Base-by-base conservation (phyloP, 2,888 invertebrate genomes). In the Flexamia atlantica region DNA sequence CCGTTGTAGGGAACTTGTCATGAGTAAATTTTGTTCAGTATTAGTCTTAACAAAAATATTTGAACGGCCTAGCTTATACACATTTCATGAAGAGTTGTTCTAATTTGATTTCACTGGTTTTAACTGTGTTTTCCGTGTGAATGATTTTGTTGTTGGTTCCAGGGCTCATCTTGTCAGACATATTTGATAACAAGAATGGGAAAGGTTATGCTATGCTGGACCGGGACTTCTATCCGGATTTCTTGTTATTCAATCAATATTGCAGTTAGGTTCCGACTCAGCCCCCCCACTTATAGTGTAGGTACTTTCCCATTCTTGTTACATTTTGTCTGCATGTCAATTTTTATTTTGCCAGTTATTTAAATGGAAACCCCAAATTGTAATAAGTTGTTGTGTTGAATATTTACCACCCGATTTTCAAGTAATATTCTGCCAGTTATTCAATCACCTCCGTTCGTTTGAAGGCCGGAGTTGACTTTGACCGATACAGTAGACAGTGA, bases 101-200 rank as follows among this genome's bases (percentile, higher is more conserved):
- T 12, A 36, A 36, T 36, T 12, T 46, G 12, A 17, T 46, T 76
- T 40, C 1, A 46, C 10, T 46, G 28, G 76, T n/a, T 12, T 40
- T 12, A 25, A 40, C 76, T 76, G 40, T 76, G 36, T 40, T 40
- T 17, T 46, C 40, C 42, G 28, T 79, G 30, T 81, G 40, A 64
- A 60, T 81, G 60, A 81, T 64, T 40, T 46, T 82, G 50, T 72
- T 82, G 82, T 82, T 82, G 82, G 32, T 82, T 82, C 50, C 82
- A 82, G 82, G 82, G 53, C 72, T 82, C 82, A 82, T 82, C 82
- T 82, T 82, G 46, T 72, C 82, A 82, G 82, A 82, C 82, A 82
- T 82, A 82, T 82, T 82, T 82, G 82, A 82, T 82, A 72, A 82
- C 82, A 82, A 82, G 82, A 82, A 82, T 82, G 82, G 82, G 82